Conservation (phyloP, 1,140 invertebrate species). For the Hormaphis cornu region DNA sequence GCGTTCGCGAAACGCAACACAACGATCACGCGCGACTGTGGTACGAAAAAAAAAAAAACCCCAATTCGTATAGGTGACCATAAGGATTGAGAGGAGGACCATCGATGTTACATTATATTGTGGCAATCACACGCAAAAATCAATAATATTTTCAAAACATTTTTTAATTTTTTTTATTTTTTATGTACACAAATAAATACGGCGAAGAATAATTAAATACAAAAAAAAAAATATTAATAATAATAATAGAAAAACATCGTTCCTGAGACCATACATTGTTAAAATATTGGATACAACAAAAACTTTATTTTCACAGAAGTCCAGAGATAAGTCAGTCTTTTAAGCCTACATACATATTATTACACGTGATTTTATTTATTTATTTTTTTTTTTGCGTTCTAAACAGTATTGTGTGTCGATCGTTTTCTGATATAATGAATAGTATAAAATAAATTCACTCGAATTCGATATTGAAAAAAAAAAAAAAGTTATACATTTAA, state of each 20-base stretch:
- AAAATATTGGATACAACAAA: constrained; percentile 13
- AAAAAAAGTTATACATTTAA: background rate
- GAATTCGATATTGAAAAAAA: background rate
- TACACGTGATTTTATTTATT: constrained; percentile 9
- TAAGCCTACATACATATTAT: constrained; percentile 21
- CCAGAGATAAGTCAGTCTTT: constrained; percentile 29
- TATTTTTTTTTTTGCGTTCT: constrained; percentile 14
- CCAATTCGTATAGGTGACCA: no score
- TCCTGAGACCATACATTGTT: constrained; percentile 19
- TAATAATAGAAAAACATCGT: constrained; percentile 23
- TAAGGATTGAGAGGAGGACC: background rate
- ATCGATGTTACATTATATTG: background rate
- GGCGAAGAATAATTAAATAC: constrained; percentile 13
- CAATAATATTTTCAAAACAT: constrained; percentile 4
- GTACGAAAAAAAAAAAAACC: no score
- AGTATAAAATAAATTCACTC: background rate
- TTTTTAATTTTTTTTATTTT: constrained; percentile 26
- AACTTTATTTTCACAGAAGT: constrained; percentile 15
- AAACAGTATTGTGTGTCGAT: constrained; percentile 13
- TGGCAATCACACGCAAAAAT: background rate
- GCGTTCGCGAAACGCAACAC: background rate
- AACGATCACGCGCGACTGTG: background rate
- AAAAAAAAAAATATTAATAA: background rate
- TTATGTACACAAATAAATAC: constrained; percentile 25
- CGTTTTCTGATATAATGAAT: constrained; percentile 16